A percentile compares a stretch with the other conserved stretches of the same genome.
Conservation (phyloP, 2,113 vertebrate species). For the Hyla sarda region DNA sequence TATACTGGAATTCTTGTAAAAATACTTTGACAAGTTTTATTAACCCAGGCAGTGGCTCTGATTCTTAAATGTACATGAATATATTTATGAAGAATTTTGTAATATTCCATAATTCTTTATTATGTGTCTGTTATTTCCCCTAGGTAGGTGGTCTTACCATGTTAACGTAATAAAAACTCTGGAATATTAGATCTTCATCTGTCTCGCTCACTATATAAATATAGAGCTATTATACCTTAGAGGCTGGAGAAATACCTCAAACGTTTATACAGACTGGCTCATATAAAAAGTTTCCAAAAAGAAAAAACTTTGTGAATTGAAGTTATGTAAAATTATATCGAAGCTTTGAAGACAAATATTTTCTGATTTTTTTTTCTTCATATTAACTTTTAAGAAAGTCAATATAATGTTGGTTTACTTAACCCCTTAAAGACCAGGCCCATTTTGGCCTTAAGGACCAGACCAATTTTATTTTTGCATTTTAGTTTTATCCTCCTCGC, state of each 20-base stretch:
- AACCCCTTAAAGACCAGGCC: too few relatives aligned
- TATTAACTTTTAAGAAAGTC: too few relatives aligned
- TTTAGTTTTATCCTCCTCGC: too few relatives aligned
- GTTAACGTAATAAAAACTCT: neutral
- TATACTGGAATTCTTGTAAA: constrained; percentile 14
- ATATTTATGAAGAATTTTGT: neutral
- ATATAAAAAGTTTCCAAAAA: too few relatives aligned
- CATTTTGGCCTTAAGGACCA: too few relatives aligned
- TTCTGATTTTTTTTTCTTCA: too few relatives aligned
- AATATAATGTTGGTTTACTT: too few relatives aligned
- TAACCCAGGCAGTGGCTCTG: neutral
- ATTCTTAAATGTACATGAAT: neutral
- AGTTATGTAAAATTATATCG: too few relatives aligned
- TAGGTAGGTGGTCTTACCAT: neutral
- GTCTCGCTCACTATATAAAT: neutral
- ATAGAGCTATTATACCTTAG: neutral
- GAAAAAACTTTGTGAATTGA: neutral
- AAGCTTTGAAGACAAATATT: too few relatives aligned
- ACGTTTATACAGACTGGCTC: neutral
- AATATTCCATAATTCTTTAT: neutral
- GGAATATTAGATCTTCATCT: neutral
- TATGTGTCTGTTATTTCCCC: neutral
- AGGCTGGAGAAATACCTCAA: neutral
- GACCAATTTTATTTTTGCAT: too few relatives aligned
- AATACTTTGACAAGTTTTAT: neutral